Percentiles rank a stretch among this genome's conserved stretches.
Evolutionary conservation across 2,797 vertebrate genomes (phyloP).

Genomic region (Periparus ater): DNA sequence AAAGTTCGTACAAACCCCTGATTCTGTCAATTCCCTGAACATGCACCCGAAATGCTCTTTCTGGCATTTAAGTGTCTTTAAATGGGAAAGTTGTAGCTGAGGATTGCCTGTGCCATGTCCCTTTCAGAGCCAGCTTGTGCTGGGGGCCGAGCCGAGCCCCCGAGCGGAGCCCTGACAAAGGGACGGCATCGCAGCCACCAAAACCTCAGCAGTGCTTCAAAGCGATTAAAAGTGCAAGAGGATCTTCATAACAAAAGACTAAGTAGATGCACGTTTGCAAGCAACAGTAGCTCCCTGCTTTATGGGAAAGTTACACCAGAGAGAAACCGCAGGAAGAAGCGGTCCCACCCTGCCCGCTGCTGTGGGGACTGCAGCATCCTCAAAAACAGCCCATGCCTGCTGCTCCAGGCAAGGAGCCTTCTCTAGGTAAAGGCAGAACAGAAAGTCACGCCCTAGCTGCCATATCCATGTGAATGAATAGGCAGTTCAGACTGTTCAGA

Average conservation of each 20-base stretch:
- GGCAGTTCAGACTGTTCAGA: background rate
- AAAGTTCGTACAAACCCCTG: background rate
- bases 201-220: background rate
- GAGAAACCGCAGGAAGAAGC: background rate
- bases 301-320: background rate
- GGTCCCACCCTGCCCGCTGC: background rate
- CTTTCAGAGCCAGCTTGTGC: background rate
- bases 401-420: background rate
- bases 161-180: background rate
- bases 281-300: background rate
- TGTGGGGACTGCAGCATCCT: background rate
- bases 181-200: background rate
- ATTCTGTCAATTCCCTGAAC: background rate
- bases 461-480: fast-evolving
- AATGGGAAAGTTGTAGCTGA: background rate
- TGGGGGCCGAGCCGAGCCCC: background rate
- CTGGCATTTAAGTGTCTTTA: background rate
- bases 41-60: background rate
- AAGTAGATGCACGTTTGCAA: background rate
- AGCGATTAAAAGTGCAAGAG: background rate
- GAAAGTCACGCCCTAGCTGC: background rate
- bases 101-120: background rate
- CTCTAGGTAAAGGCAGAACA: background rate
- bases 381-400: background rate
- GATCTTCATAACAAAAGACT: conserved; percentile 38